Evolutionary conservation across 2,113 vertebrate species (phyloP), one percentile per base, ranked within the genome.

Genomic region (Oncorhynchus clarkii): DNA sequence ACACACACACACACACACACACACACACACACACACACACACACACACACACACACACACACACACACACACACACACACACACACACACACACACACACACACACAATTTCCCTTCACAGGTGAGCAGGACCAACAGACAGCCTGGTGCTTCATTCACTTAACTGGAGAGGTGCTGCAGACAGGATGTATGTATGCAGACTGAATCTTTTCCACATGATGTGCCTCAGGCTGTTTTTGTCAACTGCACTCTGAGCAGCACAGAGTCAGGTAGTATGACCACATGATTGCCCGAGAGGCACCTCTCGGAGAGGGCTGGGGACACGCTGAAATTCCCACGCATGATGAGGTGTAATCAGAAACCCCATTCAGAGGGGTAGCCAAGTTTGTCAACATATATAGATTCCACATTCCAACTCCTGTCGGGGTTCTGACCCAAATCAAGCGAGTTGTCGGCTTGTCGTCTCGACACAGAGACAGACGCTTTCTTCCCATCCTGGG

Each of bases 121-220:
- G 88, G 89, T 91, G 89, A 90, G 87, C 85, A 72, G 86, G 60
- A 80, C 81, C 88, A 87, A 91, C 88, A 86, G 89, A 91, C 87
- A 91, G 88, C 80, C 85, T 1, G 45, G 76, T 76, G 86, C 83
- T 79, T 85, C 77, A 62, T 78, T 88, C 87, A 87, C 84, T 87
- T 88, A 78, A 85, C 72, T 69, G 78, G 82, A 86, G 86, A 89
- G 67, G 39, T 24, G 51, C 59, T 26, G 82, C 34, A 2, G 71
- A 9, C 2, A 18, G 48, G 66, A 48, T 80, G 59, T 62, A 78
- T 77, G 60, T 80, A 79, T 85, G 84, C 86, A 90, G 88, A 91
- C 90, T 86, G 91, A 92, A 92, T 92, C 90, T 91, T 90, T 93
- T 93, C 92, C 93, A 93, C 90, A 93, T 92, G 92, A 91, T 83